A percentile compares a stretch with the other conserved stretches of the same genome.
Conservation (phyloP, 30 jellyfish, hydroid and myxozoan genomes). For the Hydractinia symbiolongicarpus region DNA sequence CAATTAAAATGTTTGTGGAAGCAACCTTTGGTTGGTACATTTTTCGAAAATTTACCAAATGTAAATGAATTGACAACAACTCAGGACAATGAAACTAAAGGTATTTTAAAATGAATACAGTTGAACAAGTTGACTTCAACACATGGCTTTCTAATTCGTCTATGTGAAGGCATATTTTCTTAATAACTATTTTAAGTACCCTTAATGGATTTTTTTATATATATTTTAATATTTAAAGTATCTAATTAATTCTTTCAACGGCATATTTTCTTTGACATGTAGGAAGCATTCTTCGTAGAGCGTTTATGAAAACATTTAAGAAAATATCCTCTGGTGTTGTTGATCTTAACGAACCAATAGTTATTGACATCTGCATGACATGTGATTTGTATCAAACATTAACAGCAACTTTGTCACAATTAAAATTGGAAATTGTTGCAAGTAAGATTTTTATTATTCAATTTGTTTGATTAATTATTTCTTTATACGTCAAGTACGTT, state of each 20-base stretch:
- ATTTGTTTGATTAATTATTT: too few species aligned
- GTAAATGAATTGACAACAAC: conserved; percentile 28
- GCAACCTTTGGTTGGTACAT: conserved; percentile 49
- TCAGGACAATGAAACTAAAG: conserved; percentile 12
- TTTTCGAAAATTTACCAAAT: conserved; percentile 56
- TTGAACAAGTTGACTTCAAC: too few species aligned
- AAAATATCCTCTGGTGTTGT: conserved; percentile 27
- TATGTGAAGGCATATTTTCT: too few species aligned
- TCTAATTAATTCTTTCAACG: too few species aligned
- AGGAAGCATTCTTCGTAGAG: conserved; percentile 77
- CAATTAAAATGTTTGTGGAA: conserved; percentile 80
- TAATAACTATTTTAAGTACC: too few species aligned
- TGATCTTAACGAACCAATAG: conserved; percentile 86
- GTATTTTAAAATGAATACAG: background rate
- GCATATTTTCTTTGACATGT: too few species aligned
- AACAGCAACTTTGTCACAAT: conserved; percentile 58
- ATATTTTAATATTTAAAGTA: too few species aligned
- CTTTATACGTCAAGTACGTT: too few species aligned
- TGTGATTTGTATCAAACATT: conserved; percentile 75
- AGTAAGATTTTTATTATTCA: conserved; percentile 35
- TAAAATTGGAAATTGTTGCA: conserved; percentile 82
- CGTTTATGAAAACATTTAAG: conserved; percentile 58
- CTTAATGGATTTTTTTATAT: too few species aligned
- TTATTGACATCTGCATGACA: conserved; percentile 64
- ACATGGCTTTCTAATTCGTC: too few species aligned